phyloP scores from a whole-genome alignment of 2,888 invertebrate species.

The Cloeon dipterum region DNA sequence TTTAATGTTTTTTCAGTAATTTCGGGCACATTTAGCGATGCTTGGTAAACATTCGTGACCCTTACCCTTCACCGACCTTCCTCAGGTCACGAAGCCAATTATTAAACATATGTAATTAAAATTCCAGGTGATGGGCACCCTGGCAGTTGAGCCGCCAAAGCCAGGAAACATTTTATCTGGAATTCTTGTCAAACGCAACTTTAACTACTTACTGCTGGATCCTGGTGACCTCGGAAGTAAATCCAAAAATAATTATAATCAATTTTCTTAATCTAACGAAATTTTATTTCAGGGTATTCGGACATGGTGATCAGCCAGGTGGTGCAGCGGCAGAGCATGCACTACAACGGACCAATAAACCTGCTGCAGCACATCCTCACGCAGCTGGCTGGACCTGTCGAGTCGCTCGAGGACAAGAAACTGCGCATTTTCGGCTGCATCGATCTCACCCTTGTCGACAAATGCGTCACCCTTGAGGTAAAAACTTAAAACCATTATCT shows the following conservation, averaged over 20 bases:
- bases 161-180: constrained; percentile 68
- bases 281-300: constrained; percentile 91
- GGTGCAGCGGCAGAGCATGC: constrained; percentile 75
- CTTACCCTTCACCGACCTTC: too few species aligned
- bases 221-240: constrained; percentile 74
- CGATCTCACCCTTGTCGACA: constrained; percentile 57
- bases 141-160: constrained; percentile 64
- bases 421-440: constrained; percentile 64
- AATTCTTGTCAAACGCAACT: constrained; percentile 87
- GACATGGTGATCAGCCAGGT: constrained; percentile 87
- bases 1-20: too few species aligned
- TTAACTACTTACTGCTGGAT: constrained; percentile 88
- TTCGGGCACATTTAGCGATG: too few species aligned
- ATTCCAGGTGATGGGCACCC: constrained; percentile 53
- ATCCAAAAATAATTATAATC: constrained; percentile 12
- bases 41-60: too few species aligned
- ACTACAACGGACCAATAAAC: constrained; percentile 52
- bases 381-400: constrained; percentile 54
- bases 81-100: too few species aligned
- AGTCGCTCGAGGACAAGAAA: constrained; percentile 45
- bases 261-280: too few species aligned
- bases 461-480: constrained; percentile 66
- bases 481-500: constrained; percentile 1
- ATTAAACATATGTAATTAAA: not conserved
- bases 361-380: constrained; percentile 51